Base-by-base conservation (phyloP, 2,888 invertebrate genomes). In the Hylaea fasciaria region DNA sequence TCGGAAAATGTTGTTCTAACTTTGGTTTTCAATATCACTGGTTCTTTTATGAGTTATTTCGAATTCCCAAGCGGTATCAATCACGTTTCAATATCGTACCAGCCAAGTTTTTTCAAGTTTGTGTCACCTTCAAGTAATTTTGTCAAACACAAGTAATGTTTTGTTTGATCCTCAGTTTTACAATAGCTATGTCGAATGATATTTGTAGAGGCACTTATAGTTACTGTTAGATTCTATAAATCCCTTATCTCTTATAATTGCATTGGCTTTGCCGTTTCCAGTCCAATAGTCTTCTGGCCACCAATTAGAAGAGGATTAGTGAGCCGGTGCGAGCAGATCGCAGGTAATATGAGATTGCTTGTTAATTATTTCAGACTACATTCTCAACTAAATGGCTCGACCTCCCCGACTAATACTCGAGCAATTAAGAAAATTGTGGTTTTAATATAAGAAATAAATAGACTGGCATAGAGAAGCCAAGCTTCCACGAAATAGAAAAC, bases 231-330 rank as follows among this genome's bases (percentile, higher is more conserved):
- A 32, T 51, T 47, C 29, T 56, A 56, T 51, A 78, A 84, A 81
- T 80, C 82, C 81, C 78, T 80, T 80, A 82, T 84, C 76, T 72
- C 58, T 70, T 64, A 78, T 89, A 89, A 90, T 90, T 87, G 83
- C 86, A 83, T 86, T 83, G 83, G 85, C 81, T 83, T 80, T 73
- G 79, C 83, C 84, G 77, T 84, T 88, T 91, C 91, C 82, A 86
- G 85, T 89, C 87, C 87, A 89, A 90, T 91, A 86, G 86, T 84
- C 86, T 86, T 90, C 89, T 83, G 81, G 80, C 87, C 87, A 85
- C 85, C 87, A 90, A 91, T 91, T 91, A 90, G 82, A 78, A 79
- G 70, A 66, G 87, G 88, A 90, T 91, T 91, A 91, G 86, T 78
- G 77, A 48, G 56, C 73, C 80, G 76, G 81, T 72, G 65, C 69